Base-by-base conservation (phyloP, 2,888 invertebrate genomes). In the Athetis lepigone region DNA sequence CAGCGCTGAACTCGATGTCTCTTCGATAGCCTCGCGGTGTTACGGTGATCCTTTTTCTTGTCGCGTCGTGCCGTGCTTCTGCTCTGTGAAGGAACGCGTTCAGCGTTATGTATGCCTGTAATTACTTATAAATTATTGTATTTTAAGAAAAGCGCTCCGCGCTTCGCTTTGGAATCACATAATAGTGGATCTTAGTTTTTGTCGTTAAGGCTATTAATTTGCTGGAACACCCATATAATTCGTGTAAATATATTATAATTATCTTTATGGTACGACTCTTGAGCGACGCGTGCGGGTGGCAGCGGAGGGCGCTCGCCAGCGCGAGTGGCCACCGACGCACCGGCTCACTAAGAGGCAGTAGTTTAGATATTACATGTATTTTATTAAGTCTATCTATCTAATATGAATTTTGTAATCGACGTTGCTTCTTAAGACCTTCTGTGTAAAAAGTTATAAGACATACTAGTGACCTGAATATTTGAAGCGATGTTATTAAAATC, bases 401-500 rank as follows among this genome's bases (percentile, higher is more conserved):
- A 91, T 93, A 93, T 94, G 91, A 92, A 94, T 94, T 94, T 94
- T 94, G 93, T 94, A 94, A 93, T 93, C 92, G 90, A 93, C 94
- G 93, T 95, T 91, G 94, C 94, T 94, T 94, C 94, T 93, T 90
- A 94, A 94, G 91, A 92, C 90, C 93, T 69, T 93, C 92, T 94
- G 91, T 94, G 91, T 94, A 94, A 93, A 94, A 92, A 94, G 90
- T 87, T 89, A 87, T 92, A 93, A 94, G 92, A 94, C 93, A 93
- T 93, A 95, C 94, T 94, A 94, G 94, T 95, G 94, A 95, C 94
- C 94, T 95, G 94, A 94, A 92, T 91, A 91, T 92, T 92, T 90
- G 93, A 91, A 92, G 92, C 92, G 91, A 90, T 92, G 90, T 90
- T 91, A 88, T 85, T 87, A 87, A 88, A 88, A 89, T 90, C 92